Evolutionary conservation across 2,888 invertebrate species (phyloP), one percentile per base, ranked within the genome.

Genomic region (Crematogaster levior): DNA sequence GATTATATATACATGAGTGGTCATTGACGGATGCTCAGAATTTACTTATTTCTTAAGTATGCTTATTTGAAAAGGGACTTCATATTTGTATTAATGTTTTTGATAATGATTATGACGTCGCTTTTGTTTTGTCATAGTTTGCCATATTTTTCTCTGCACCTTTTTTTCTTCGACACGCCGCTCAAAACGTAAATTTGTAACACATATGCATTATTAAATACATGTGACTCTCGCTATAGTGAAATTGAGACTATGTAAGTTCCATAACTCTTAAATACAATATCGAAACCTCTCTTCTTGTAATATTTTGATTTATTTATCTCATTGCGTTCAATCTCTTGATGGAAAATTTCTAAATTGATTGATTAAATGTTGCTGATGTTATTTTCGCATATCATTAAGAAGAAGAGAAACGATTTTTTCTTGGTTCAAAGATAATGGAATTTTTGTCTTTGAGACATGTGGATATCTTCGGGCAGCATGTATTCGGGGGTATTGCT

Each of bases 51-150:
- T 66, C 43, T 53, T 84, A 87, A 87, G 81, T 87, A 89, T 85
- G 89, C 89, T 89, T 89, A 46, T 81, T 82, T 84, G 18, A 66
- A 72, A 72, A 43, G 75, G 60, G 66, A 10, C 24, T 61, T 84
- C 66, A 63, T 79, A 85, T 84, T 83, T 79, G 66, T 88, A 84
- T 90, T 48, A 83, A 84, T 89, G 84, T 87, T 89, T 88, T 89
- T 80, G 80, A 80, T 82, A 53, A 73, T 34, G 34, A 34, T 5
- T 81, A 85, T 89, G 90, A 89, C 85, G 84, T 87, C 75, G 92
- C 93, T 93, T 92, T 86, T 91, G 91, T 92, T 92, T 90, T 83
- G 90, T 91, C 88, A 92, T 88, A 88, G 63, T 90, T 86, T 87
- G 90, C 88, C 63, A 86, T 86, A 75, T 82, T 89, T 89, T 88